A percentile compares a stretch with the other conserved stretches of the same genome.
phyloP scores from a whole-genome alignment of 2,113 vertebrate genomes.

The Paradisaea rubra region DNA sequence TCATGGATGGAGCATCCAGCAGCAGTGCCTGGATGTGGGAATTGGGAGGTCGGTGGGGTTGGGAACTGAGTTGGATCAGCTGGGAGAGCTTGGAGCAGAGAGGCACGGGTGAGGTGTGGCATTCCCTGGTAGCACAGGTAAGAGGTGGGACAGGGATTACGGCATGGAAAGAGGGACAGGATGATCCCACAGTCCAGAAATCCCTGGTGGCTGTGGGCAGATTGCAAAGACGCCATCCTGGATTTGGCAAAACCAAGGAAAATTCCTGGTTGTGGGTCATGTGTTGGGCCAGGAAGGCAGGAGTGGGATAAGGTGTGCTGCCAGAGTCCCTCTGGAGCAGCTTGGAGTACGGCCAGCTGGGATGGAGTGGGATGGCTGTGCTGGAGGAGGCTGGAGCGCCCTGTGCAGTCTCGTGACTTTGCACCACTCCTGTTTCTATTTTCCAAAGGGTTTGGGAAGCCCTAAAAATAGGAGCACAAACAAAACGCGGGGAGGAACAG shows the following conservation, averaged over 20 bases:
- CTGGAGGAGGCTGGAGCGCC: conserved; percentile 17
- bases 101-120: no score
- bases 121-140: background rate
- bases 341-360: background rate
- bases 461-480: conserved; percentile 40
- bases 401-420: conserved; percentile 34
- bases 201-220: background rate
- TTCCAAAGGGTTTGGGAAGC: background rate
- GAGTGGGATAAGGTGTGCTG: background rate
- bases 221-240: fast-evolving
- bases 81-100: background rate
- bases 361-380: conserved; percentile 21
- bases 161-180: background rate
- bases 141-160: background rate
- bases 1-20: background rate
- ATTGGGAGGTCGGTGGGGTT: background rate
- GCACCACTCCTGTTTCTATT: background rate
- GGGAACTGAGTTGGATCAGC: background rate
- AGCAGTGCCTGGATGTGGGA: background rate
- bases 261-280: fast-evolving
- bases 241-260: background rate
- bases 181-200: background rate
- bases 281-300: background rate
- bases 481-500: background rate
- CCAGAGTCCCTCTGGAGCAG: background rate